Conservation (phyloP, 2,797 vertebrate species). For the Calcarius lapponicus region DNA sequence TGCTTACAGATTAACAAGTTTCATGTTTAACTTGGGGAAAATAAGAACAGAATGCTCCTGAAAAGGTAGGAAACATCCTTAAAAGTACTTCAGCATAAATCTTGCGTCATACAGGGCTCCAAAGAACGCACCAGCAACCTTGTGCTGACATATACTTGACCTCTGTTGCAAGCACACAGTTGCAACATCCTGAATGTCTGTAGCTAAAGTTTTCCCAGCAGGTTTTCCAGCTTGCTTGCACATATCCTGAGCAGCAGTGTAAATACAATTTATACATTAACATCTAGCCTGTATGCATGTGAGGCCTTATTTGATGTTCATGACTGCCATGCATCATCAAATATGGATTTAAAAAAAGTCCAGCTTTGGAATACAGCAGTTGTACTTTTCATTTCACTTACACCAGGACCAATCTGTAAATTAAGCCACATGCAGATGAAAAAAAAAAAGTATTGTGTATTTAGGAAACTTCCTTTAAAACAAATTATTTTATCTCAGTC, state of each 20-base stretch:
- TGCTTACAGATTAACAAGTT: conserved; percentile 25
- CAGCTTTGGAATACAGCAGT: neutral
- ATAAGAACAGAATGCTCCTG: neutral
- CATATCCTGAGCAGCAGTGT: neutral
- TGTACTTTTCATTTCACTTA: neutral
- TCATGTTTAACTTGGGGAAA: conserved; percentile 40
- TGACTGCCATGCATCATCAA: neutral
- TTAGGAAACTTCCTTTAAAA: conserved; percentile 45
- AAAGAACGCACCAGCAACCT: neutral
- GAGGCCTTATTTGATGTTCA: neutral
- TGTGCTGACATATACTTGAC: conserved; percentile 47
- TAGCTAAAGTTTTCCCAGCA: conserved; percentile 3
- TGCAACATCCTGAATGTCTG: conserved; percentile 21
- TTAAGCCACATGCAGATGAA: conserved; percentile 9
- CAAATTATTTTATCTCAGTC: conserved; percentile 35
- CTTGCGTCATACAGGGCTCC: neutral
- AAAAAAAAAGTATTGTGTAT: neutral
- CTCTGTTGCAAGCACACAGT: conserved; percentile 1
- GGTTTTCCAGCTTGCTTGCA: conserved; percentile 5
- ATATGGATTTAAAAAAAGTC: neutral
- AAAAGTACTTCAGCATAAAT: neutral
- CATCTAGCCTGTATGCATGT: rapidly evolving
- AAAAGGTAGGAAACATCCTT: conserved; percentile 29
- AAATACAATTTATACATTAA: neutral
- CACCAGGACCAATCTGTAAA: neutral